Percentiles rank a stretch among this genome's conserved stretches.
Evolutionary conservation across 2,888 invertebrate genomes (phyloP).

Genomic region (Kryphioiulus occultus): DNA sequence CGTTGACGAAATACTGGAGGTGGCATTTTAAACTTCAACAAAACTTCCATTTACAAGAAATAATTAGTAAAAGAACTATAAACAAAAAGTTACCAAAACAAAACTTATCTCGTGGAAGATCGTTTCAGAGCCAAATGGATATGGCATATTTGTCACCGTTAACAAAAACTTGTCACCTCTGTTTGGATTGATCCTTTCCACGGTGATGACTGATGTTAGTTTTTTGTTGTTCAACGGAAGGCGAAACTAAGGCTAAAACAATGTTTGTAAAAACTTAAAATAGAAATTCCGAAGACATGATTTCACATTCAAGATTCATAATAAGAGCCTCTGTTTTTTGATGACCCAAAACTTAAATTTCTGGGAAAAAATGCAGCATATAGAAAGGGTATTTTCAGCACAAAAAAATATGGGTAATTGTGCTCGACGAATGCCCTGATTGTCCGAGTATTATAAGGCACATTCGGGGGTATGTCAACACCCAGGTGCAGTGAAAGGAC

Average conservation of each 20-base stretch:
- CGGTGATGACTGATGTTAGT: background rate
- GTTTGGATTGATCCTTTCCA: background rate
- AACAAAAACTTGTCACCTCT: background rate
- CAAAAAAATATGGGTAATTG: background rate
- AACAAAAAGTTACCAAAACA: background rate
- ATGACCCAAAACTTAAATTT: background rate
- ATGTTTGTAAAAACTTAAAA: background rate
- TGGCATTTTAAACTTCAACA: background rate
- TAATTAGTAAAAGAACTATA: background rate
- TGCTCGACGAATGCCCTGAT: background rate
- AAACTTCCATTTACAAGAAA: background rate
- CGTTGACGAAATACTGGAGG: background rate
- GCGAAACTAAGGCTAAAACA: background rate
- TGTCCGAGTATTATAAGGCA: background rate
- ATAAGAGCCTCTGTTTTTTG: background rate
- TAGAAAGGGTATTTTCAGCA: background rate
- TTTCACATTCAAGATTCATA: background rate
- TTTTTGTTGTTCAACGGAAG: background rate
- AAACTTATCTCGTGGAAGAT: background rate
- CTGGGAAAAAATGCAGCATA: background rate
- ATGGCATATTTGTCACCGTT: conserved; percentile 10
- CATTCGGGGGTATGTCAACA: background rate
- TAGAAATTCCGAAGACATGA: background rate
- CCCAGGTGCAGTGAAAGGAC: background rate
- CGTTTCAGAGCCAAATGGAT: background rate